Conservation (phyloP, 2,113 vertebrate genomes). For the Campylomormyrus tamandua region DNA sequence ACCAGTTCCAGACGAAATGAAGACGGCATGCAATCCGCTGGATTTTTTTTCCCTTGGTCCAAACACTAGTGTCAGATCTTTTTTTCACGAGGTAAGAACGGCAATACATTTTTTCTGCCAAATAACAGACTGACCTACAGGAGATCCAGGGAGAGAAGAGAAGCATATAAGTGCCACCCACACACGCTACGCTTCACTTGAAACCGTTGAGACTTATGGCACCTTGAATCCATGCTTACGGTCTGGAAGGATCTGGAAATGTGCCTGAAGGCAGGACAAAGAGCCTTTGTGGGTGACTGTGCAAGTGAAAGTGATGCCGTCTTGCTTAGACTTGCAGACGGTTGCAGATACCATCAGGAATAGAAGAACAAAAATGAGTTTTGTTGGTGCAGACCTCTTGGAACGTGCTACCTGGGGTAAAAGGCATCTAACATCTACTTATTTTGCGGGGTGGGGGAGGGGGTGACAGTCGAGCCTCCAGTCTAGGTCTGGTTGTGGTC, state of each 20-base stretch:
- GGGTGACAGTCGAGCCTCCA: not conserved
- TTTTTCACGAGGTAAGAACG: not conserved
- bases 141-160: not conserved
- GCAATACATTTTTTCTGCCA: not conserved
- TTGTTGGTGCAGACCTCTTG: not conserved
- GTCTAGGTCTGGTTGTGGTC: not conserved
- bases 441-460: not conserved
- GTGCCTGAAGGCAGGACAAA: conserved; percentile 9
- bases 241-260: not conserved
- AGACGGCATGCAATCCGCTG: not conserved
- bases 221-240: not conserved
- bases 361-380: not conserved
- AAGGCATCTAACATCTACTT: not conserved
- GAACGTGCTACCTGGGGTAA: not conserved
- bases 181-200: not conserved
- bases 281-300: not conserved
- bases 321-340: conserved; percentile 9
- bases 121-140: not conserved
- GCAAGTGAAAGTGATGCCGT: not conserved
- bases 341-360: not conserved
- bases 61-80: not conserved
- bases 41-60: not conserved
- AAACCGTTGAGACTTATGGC: not conserved
- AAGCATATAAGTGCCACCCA: not conserved
- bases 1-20: not conserved